A percentile compares a stretch with the other conserved stretches of the same genome.
Evolutionary conservation across 53 echinoderm and acorn worm genomes (phyloP).

Genomic region (Apostichopus leukothele): DNA sequence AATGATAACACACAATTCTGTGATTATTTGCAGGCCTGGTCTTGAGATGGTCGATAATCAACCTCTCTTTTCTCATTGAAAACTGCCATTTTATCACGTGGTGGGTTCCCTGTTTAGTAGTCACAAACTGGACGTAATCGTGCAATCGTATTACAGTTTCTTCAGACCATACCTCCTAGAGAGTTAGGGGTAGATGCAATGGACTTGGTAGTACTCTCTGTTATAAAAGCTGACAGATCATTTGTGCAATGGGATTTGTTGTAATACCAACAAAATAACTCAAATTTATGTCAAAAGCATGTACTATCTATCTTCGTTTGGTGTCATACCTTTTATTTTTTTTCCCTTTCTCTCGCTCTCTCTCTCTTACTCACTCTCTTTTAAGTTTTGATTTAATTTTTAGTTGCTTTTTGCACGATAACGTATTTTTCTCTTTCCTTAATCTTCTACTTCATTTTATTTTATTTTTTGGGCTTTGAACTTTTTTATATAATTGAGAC

Average conservation of each 20-base stretch:
- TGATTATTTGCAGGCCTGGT: too few relatives aligned
- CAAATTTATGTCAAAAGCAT: slow-evolving; percentile 1
- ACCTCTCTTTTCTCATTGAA: too few relatives aligned
- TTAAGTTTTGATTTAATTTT: background rate
- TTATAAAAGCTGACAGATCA: slow-evolving; percentile 8
- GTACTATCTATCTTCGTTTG: slow-evolving; percentile 15
- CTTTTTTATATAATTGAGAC: slow-evolving; percentile 36
- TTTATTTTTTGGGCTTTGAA: slow-evolving; percentile 8
- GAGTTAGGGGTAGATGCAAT: slow-evolving; percentile 26
- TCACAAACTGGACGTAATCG: background rate
- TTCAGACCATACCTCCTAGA: slow-evolving; percentile 11
- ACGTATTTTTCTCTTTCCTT: background rate
- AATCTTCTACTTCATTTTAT: background rate
- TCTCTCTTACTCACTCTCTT: background rate
- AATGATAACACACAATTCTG: too few relatives aligned
- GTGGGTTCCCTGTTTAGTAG: background rate
- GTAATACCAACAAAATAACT: slow-evolving; percentile 27
- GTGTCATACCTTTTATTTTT: slow-evolving; percentile 27
- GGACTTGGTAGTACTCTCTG: slow-evolving; percentile 26
- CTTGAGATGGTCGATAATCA: too few relatives aligned
- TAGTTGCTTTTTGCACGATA: background rate
- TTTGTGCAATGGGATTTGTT: slow-evolving; percentile 32
- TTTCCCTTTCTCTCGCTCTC: background rate
- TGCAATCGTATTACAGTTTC: slow-evolving; percentile 6
- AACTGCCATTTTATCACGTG: background rate